Conservation (phyloP, 2,888 invertebrate genomes). For the Tinea semifulvella region DNA sequence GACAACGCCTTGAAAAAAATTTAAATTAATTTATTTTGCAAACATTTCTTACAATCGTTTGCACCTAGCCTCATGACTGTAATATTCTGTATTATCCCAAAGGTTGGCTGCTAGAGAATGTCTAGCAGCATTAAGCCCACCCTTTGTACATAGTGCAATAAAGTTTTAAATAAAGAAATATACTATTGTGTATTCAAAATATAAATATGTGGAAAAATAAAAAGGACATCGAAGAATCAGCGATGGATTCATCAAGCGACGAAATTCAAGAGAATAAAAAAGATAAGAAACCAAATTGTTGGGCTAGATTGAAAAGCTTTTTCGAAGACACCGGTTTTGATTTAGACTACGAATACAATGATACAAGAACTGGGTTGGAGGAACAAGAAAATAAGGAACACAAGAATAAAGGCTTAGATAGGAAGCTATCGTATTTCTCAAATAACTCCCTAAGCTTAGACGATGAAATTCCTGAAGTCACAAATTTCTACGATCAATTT, state of each 20-base stretch:
- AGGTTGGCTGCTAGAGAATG: too few relatives aligned
- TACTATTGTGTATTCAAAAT: too few relatives aligned
- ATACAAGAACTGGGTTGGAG: conserved; percentile 1
- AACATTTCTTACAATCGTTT: too few relatives aligned
- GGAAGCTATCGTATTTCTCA: conserved; percentile 24
- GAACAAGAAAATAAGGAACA: neutral
- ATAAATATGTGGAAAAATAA: conserved; percentile 4
- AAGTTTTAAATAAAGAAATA: too few relatives aligned
- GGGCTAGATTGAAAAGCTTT: conserved; percentile 48
- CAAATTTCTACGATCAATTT: conserved; percentile 58
- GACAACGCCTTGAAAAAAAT: too few relatives aligned
- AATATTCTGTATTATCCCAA: too few relatives aligned
- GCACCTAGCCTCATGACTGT: too few relatives aligned
- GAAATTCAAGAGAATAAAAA: conserved; percentile 18
- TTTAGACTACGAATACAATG: conserved; percentile 46
- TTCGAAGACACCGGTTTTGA: conserved; percentile 57
- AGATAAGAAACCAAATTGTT: conserved; percentile 34
- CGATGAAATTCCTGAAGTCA: conserved; percentile 35
- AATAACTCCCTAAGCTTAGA: conserved; percentile 27
- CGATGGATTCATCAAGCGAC: neutral
- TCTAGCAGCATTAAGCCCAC: too few relatives aligned
- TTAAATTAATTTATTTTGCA: too few relatives aligned
- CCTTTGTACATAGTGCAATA: too few relatives aligned
- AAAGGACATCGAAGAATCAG: neutral
- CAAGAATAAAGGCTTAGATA: conserved; percentile 20